Base-by-base conservation (phyloP, 2,113 vertebrate genomes). In the Myrmecobius fasciatus region DNA sequence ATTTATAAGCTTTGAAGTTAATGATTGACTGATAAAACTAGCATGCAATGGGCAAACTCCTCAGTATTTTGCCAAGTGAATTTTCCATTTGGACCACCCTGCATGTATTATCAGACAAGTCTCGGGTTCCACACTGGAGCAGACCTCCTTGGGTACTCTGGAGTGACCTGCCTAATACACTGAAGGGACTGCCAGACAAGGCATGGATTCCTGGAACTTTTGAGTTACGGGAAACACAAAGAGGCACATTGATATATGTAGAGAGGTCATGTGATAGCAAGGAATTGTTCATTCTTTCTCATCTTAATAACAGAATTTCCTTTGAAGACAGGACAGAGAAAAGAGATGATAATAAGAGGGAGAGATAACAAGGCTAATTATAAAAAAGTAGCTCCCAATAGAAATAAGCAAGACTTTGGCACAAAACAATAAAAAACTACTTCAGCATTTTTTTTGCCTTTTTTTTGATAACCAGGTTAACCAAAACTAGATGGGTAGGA, bases 1-100 rank as follows among this genome's bases (percentile, higher is more conserved):
- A 96, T 95, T 60, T 93, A 96, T 67, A 95, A 91, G 90, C 96
- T 97, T 97, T 97, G 94, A 97, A 96, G 95, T 95, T 91, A 51
- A 67, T 52, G 53, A 52, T 67, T 92, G 97, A 97, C n/a, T 98
- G 97, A 97, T 52, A 89, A 95, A n/a, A 26, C 53, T 43, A 89
- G 12, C 75, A 96, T 91, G 90, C 92, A 95, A 98, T 97, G 96
- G 96, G 95, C 95, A 97, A 95, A 83, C 67, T 83, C 89, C 67
- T 89, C 31, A 94, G 91, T 75, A 48, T 89, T 93, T 94, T 93
- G 94, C 67, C 36, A 83, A 83, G 94, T 95, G 88, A 93, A 94
- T 93, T 97, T 98, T 96, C 97, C 94, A 96, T 89, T 93, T 92
- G 93, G 95, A 96, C 96, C 90, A 97, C 96, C 96, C 91, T 89